These are phyloP conservation scores for Lithobates pipiens DNA, from an alignment of 2,797 vertebrate genomes.

Conservation along the genomic window DNA sequence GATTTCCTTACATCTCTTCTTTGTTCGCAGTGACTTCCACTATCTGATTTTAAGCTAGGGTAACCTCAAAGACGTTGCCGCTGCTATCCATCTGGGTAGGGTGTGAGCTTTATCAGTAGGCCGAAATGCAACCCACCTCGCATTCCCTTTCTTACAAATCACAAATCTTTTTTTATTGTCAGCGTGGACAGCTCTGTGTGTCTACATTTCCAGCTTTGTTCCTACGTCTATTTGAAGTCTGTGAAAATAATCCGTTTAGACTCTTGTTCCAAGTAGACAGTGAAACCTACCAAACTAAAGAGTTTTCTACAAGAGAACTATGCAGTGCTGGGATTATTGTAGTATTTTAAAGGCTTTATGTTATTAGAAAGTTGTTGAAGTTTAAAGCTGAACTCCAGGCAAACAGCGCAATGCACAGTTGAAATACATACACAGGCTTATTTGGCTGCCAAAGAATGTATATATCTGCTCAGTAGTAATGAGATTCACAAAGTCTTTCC, in stretches of 20 bases:
- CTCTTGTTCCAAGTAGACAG: slow-evolving; percentile 34
- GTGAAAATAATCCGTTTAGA: slow-evolving; percentile 47
- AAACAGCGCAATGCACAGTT: not conserved
- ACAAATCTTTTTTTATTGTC: slow-evolving; percentile 48
- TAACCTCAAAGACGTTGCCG: slow-evolving; percentile 50
- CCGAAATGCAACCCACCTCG: slow-evolving; percentile 39
- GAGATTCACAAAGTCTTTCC: no score
- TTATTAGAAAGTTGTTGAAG: not conserved
- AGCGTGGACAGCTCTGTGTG: slow-evolving; percentile 30
- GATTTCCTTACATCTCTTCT: slow-evolving; percentile 57
- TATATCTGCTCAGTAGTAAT: no score
- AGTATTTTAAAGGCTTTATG: not conserved
- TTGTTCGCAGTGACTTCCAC: slow-evolving; percentile 53
- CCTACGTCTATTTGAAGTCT: slow-evolving; percentile 53
- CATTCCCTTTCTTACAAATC: slow-evolving; percentile 37
- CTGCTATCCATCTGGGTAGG: slow-evolving; percentile 50
- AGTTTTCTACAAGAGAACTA: not conserved
- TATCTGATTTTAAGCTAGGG: slow-evolving; percentile 51
- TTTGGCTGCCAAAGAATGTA: not conserved
- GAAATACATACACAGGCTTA: not conserved
- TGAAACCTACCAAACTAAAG: slow-evolving; percentile 31
- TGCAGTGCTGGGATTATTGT: slow-evolving; percentile 12
- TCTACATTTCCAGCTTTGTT: slow-evolving; percentile 52
- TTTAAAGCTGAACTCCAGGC: not conserved
- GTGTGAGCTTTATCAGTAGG: slow-evolving; percentile 54